A percentile compares a stretch with the other conserved stretches of the same genome.
Evolutionary conservation across 2,113 vertebrate species (phyloP).

Genomic region (Sturnira hondurensis): DNA sequence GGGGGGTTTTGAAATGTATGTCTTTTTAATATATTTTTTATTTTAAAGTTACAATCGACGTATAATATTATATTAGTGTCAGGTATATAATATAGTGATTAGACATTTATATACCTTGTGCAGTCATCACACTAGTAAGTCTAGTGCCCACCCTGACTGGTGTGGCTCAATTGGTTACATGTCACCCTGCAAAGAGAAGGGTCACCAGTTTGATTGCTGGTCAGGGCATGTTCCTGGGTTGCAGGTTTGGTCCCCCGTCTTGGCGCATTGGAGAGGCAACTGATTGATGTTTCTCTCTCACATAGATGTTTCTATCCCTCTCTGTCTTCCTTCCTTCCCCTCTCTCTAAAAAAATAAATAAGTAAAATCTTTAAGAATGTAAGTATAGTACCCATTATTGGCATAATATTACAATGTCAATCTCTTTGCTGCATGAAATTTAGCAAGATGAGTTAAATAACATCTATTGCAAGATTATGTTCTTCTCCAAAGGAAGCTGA

Average conservation of each 20-base stretch:
- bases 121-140: background rate
- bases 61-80: background rate
- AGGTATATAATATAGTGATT: background rate
- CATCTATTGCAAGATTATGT: background rate
- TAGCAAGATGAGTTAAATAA: background rate
- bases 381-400: background rate
- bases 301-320: no score
- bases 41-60: background rate
- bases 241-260: no score
- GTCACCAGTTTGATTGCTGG: no score
- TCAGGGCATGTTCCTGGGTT: no score
- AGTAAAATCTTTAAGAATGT: background rate
- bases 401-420: background rate
- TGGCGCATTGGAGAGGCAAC: no score
- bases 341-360: no score
- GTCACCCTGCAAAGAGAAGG: no score
- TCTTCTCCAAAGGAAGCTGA: background rate
- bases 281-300: no score
- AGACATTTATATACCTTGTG: background rate
- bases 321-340: no score
- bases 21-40: background rate
- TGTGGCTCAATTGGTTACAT: no score
- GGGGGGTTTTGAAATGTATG: background rate
- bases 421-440: background rate
- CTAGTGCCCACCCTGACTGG: background rate